Evolutionary conservation across 2,888 invertebrate species (phyloP).

Genomic region (Baronia brevicornis): DNA sequence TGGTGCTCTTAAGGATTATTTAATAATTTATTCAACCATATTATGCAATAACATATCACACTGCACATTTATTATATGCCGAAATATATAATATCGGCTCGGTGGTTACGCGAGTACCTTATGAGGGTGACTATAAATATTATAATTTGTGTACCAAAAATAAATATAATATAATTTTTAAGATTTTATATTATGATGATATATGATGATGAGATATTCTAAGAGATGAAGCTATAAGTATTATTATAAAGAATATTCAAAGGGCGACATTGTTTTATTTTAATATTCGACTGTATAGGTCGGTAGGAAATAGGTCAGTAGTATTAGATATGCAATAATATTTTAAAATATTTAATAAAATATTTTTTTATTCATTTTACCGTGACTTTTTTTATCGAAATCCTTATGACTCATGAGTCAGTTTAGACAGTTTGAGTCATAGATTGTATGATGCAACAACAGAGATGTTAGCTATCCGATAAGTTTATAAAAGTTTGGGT

Average conservation of each 20-base stretch:
- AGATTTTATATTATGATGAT: too few species aligned
- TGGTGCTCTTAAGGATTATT: constrained; percentile 53
- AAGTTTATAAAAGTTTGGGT: too few species aligned
- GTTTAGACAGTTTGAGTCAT: too few species aligned
- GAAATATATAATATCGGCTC: constrained; percentile 32
- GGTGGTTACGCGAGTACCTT: constrained; percentile 74
- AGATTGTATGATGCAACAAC: too few species aligned
- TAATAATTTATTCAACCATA: constrained; percentile 29
- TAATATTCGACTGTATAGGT: constrained; percentile 5
- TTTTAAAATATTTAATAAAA: too few species aligned
- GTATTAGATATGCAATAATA: too few species aligned
- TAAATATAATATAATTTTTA: constrained; percentile 3
- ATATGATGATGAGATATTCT: constrained; percentile 19
- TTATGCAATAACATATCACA: constrained; percentile 19
- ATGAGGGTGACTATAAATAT: constrained; percentile 30
- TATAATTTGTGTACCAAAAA: constrained; percentile 16
- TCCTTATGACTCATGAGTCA: too few species aligned
- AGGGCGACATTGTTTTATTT: constrained; percentile 13
- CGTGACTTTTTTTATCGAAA: too few species aligned
- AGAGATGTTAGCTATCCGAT: too few species aligned
- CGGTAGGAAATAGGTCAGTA: constrained; percentile 14
- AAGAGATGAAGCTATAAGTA: constrained; percentile 19
- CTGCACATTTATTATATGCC: too few species aligned
- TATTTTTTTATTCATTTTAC: too few species aligned
- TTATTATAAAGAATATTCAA: constrained; percentile 12